Evolutionary conservation across 2,113 vertebrate genomes (phyloP).

Genomic region (Silurus asotus): DNA sequence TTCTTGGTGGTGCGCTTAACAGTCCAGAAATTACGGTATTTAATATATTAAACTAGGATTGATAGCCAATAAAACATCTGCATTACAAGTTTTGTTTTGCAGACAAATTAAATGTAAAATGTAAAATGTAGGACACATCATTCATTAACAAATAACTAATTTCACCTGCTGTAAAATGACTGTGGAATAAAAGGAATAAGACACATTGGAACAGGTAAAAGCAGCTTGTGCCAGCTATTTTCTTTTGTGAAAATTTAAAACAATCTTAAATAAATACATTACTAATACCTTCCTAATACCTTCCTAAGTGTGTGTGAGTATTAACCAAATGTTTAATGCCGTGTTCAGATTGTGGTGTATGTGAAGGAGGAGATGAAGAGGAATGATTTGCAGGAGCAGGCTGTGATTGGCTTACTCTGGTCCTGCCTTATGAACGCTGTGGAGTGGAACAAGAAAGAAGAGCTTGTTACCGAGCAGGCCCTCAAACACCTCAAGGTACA

Average conservation of each 20-base stretch:
- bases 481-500: slow-evolving; percentile 89
- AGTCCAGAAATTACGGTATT: too few relatives aligned
- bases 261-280: neutral
- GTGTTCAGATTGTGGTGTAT: slow-evolving; percentile 81
- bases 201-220: neutral
- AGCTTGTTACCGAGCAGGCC: slow-evolving; percentile 89
- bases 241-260: neutral
- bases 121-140: neutral
- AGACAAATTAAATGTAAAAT: neutral
- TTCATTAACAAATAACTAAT: neutral
- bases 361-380: slow-evolving; percentile 92
- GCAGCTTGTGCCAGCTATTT: neutral
- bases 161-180: neutral
- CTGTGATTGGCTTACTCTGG: slow-evolving; percentile 88
- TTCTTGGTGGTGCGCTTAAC: too few relatives aligned
- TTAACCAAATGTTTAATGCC: neutral
- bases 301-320: neutral
- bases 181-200: neutral
- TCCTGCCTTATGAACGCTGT: slow-evolving; percentile 89
- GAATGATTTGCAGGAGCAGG: slow-evolving; percentile 83
- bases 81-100: neutral
- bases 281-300: too few relatives aligned
- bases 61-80: too few relatives aligned
- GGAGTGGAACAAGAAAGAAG: slow-evolving; percentile 95
- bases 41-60: neutral